A percentile compares a stretch with the other conserved stretches of the same genome.
Evolutionary conservation across 2,888 invertebrate species (phyloP).

Genomic region (Brenthis ino): DNA sequence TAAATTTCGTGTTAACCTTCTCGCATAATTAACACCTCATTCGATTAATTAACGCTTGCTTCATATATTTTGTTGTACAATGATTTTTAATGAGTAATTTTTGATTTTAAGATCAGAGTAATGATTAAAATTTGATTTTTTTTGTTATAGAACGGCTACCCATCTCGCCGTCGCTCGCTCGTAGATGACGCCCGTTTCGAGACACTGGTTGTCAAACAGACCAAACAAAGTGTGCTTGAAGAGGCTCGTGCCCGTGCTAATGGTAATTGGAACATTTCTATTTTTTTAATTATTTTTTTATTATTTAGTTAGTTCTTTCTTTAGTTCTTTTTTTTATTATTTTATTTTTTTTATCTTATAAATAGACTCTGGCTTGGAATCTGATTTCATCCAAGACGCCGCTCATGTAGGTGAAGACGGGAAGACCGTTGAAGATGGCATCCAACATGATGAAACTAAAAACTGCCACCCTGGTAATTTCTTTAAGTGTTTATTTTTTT

Average conservation of each 20-base stretch:
- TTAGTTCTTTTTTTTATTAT: constrained; percentile 11
- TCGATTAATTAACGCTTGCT: neutral
- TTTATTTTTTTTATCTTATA: constrained; percentile 35
- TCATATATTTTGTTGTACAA: constrained; percentile 1
- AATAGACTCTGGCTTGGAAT: constrained; percentile 85
- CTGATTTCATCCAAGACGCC: constrained; percentile 83
- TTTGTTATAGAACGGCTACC: constrained; percentile 95
- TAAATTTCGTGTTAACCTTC: constrained; percentile 7
- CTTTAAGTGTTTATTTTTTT: constrained; percentile 32
- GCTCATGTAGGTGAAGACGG: constrained; percentile 72
- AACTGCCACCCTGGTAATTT: constrained; percentile 82
- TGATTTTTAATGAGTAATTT: neutral
- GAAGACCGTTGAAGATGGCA: constrained; percentile 72
- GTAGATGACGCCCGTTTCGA: constrained; percentile 99
- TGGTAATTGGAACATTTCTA: constrained; percentile 79
- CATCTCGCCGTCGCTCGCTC: constrained; percentile 95
- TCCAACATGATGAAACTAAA: constrained; percentile 74
- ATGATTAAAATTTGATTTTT: constrained; percentile 36
- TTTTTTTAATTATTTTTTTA: constrained; percentile 42
- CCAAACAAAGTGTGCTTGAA: constrained; percentile 94
- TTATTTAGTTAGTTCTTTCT: constrained; percentile 44
- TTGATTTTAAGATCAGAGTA: neutral
- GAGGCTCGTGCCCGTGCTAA: constrained; percentile 94
- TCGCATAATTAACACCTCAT: neutral
- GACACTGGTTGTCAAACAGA: constrained; percentile 96